Evolutionary conservation across 2,113 vertebrate species (phyloP).

Genomic region (Gallinago jamesoni): DNA sequence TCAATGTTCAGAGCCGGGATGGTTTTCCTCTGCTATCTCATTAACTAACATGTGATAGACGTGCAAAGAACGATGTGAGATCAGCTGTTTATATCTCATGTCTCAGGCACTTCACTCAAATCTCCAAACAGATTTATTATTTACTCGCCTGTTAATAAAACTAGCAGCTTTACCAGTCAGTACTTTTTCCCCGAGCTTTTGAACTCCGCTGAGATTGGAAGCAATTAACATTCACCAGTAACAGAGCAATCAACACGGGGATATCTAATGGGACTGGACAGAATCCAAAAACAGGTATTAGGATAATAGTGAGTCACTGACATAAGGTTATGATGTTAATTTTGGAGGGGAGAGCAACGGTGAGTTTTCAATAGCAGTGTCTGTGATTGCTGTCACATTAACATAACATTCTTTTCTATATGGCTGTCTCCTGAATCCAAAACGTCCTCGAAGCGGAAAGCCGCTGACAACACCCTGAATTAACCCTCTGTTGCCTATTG

Average conservation of each 20-base stretch:
- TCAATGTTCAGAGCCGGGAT: not conserved
- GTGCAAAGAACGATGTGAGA: conserved; percentile 23
- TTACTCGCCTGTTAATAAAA: conserved; percentile 75
- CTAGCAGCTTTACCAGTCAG: conserved; percentile 65
- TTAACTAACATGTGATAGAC: conserved; percentile 40
- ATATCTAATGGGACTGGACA: conserved; percentile 82
- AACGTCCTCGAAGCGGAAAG: conserved; percentile 54
- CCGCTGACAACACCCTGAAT: conserved; percentile 58
- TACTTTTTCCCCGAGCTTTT: conserved; percentile 65
- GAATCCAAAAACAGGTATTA: conserved; percentile 82
- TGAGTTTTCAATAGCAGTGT: conserved; percentile 59
- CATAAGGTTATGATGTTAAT: conserved; percentile 79
- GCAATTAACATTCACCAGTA: conserved; percentile 84
- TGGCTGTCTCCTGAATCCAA: conserved; percentile 23
- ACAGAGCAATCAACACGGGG: conserved; percentile 80
- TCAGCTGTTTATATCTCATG: conserved; percentile 23
- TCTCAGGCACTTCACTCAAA: conserved; percentile 42
- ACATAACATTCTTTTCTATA: conserved; percentile 58
- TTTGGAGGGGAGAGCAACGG: conserved; percentile 64
- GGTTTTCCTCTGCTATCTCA: not conserved
- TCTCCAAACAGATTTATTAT: conserved; percentile 71
- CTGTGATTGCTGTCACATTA: conserved; percentile 64
- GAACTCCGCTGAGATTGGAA: conserved; percentile 78
- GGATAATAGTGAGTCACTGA: conserved; percentile 77
- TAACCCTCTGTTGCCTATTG: conserved; percentile 65